These are phyloP conservation scores for Nebria salina DNA, from an alignment of 2,888 invertebrate genomes.

Conservation along the genomic window DNA sequence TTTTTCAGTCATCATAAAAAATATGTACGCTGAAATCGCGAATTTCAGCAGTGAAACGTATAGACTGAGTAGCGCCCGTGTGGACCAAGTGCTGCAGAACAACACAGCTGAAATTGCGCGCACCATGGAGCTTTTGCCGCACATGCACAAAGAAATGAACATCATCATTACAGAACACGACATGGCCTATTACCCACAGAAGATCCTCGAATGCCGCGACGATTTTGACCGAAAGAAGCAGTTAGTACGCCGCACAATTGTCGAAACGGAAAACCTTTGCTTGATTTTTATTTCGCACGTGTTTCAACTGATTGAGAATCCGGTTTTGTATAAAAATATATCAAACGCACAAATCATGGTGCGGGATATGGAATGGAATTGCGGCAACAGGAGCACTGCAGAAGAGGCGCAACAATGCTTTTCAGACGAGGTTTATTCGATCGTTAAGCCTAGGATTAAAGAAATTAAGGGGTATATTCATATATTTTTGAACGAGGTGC, in stretches of 20 bases:
- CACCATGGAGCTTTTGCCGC: conserved; percentile 9
- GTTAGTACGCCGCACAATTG: conserved; percentile 3
- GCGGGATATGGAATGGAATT: neutral
- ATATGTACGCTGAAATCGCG: conserved; percentile 15
- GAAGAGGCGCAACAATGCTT: conserved; percentile 26
- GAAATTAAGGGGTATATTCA: conserved; percentile 14
- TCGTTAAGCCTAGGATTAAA: neutral
- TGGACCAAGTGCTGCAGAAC: conserved; percentile 16
- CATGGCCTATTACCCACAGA: conserved; percentile 19
- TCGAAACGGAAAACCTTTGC: conserved; percentile 18
- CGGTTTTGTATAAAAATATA: conserved; percentile 28
- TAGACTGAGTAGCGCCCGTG: conserved; percentile 10
- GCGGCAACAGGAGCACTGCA: conserved; percentile 1
- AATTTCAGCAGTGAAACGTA: conserved; percentile 24
- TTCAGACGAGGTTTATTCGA: conserved; percentile 18
- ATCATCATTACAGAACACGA: neutral
- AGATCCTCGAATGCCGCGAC: conserved; percentile 21
- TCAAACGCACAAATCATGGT: conserved; percentile 4
- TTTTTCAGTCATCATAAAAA: conserved; percentile 23
- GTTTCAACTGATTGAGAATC: conserved; percentile 31
- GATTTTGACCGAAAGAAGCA: conserved; percentile 22
- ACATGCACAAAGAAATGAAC: conserved; percentile 22
- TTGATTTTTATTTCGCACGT: conserved; percentile 34
- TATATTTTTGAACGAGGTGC: conserved; percentile 6
- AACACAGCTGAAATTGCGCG: conserved; percentile 19